Percentiles rank a stretch among this genome's conserved stretches.
These are phyloP conservation scores for Portunus trituberculatus DNA, from an alignment of 1,140 invertebrate genomes.

Conservation along the genomic window DNA sequence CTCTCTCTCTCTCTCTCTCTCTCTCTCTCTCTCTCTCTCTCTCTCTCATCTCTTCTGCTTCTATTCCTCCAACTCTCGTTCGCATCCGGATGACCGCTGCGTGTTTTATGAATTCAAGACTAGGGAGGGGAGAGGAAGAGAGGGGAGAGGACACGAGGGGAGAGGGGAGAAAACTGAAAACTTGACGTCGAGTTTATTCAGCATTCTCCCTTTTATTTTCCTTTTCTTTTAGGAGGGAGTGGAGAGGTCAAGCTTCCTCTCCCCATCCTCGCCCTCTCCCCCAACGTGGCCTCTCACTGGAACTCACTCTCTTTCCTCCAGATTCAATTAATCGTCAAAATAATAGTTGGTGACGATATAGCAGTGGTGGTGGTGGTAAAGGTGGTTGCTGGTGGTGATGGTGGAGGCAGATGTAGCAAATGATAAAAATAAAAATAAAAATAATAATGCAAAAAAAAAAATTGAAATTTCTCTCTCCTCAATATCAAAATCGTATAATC, in stretches of 20 bases:
- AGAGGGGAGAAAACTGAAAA: background rate
- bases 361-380: no score
- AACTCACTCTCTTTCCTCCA: background rate
- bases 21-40: no score
- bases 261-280: background rate
- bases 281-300: background rate
- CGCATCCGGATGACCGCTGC: background rate
- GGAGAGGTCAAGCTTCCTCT: background rate
- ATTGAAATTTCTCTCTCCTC: no score
- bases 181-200: slow-evolving; percentile 12
- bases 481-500: no score
- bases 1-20: no score
- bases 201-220: slow-evolving; percentile 1
- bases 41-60: slow-evolving; percentile 16
- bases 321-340: background rate
- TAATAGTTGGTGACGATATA: no score
- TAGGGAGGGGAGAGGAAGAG: background rate
- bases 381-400: no score
- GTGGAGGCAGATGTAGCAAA: no score
- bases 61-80: slow-evolving; percentile 12
- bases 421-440: no score
- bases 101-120: slow-evolving; percentile 18
- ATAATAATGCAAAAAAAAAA: no score
- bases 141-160: background rate
- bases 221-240: background rate